Base-by-base conservation (phyloP, 2,113 vertebrate genomes). In the Nematolebias whitei region DNA sequence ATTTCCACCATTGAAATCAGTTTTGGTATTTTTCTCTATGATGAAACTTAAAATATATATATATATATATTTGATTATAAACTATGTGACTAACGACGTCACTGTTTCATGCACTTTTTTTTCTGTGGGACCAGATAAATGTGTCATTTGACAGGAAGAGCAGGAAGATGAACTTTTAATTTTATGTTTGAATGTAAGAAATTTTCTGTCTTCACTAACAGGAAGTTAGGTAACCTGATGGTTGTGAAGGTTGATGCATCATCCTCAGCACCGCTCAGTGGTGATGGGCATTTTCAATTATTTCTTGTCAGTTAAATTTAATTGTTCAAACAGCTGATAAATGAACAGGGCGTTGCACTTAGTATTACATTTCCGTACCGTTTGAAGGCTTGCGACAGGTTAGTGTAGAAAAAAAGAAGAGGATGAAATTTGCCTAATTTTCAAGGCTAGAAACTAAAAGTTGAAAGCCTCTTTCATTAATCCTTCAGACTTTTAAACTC, bases 271-370 rank as follows among this genome's bases (percentile, higher is more conserved):
- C 14, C 52, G 35, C 16, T 12, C 48, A 40, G 41, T 19, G 5
- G 19, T 64, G 52, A 76, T 14, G 16, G 19, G 18, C 48, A 66
- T 72, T 76, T 76, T 54, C 24, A 80, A 71, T 74, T 57, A 70
- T 43, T 58, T 61, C 59, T 58, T 65, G 24, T 68, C 23, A 51
- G 68, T 52, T 39, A 40, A 10, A 43, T 63, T 47, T 22, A 56
- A 18, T 50, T 67, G 51, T 71, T 74, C 44, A 45, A 77, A 82
- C 47, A 35, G 20, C 35, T 38, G 16, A 48, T 44, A 29, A 55
- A 63, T 74, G 20, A 51, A 69, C 50, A 5, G 7, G 9, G 0
- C 11, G 23, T 16, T 78, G 23, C 0, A 9, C 66, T 52, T 63
- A 24, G 24, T 44, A 10, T 45, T 68, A 15, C 13, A 52, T 53